phyloP scores from a whole-genome alignment of 2,113 vertebrate species.

The Lampris megalopsis region DNA sequence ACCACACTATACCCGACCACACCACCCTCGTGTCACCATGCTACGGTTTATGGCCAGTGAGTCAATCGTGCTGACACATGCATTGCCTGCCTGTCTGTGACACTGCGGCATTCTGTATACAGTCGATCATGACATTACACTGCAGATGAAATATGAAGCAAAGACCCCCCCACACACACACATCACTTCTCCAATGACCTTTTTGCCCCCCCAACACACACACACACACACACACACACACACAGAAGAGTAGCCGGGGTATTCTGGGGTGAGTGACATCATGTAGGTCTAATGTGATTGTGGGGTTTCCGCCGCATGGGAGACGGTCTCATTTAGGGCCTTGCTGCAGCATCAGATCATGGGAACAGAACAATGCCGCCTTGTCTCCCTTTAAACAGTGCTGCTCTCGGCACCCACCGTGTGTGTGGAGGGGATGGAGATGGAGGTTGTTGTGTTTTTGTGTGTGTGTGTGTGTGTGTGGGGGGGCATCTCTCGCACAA shows the following conservation, averaged over 20 bases:
- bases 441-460: no score
- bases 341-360: conserved; percentile 68
- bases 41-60: conserved; percentile 40
- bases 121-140: not conserved
- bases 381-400: conserved; percentile 27
- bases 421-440: no score
- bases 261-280: conserved; percentile 71
- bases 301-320: conserved; percentile 35
- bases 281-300: conserved; percentile 70
- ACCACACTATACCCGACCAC: no score
- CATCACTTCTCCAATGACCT: conserved; percentile 57
- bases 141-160: conserved; percentile 71
- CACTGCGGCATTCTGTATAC: not conserved
- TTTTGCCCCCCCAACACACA: conserved; percentile 31
- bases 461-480: no score
- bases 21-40: conserved; percentile 9
- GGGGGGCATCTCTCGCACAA: conserved; percentile 1
- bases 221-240: no score
- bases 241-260: conserved; percentile 49
- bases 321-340: conserved; percentile 64
- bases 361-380: conserved; percentile 56
- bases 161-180: conserved; percentile 52
- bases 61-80: conserved; percentile 49
- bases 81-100: not conserved
- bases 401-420: conserved; percentile 2